A percentile compares a stretch with the other conserved stretches of the same genome.
Evolutionary conservation across 2,888 invertebrate genomes (phyloP).

Genomic region (Didymodactylos carnosus): DNA sequence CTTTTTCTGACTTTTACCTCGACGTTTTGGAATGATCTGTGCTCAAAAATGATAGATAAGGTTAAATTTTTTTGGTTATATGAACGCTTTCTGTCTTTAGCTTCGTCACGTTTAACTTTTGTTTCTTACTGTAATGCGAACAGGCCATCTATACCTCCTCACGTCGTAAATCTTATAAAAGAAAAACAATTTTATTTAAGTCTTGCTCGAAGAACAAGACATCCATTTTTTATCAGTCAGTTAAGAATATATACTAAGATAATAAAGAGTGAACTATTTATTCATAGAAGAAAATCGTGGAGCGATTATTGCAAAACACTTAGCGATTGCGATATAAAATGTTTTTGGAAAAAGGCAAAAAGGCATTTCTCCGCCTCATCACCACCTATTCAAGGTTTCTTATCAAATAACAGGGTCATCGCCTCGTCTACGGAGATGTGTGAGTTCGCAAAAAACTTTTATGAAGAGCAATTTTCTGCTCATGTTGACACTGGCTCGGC

Average conservation of each 20-base stretch:
- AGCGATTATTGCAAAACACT: neutral
- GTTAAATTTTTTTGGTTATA: neutral
- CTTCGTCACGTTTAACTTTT: neutral
- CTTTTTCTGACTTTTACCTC: no score
- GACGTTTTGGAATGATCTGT: no score
- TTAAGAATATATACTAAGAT: neutral
- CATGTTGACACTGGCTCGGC: neutral
- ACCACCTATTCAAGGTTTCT: neutral
- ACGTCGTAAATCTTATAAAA: neutral
- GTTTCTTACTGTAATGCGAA: neutral
- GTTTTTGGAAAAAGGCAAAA: neutral
- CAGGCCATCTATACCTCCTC: neutral
- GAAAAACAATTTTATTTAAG: neutral
- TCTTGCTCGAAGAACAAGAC: neutral
- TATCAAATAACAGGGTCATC: neutral
- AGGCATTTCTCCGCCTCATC: neutral
- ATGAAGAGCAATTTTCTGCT: neutral
- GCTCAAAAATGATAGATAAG: neutral
- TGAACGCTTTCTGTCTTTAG: neutral
- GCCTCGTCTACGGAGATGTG: neutral
- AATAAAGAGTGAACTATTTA: neutral
- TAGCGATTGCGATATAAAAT: neutral
- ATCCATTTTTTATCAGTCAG: neutral
- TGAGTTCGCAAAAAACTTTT: neutral
- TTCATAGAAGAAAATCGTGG: neutral